Percentiles rank a stretch among this genome's conserved stretches.
Conservation (phyloP, 2,113 vertebrate genomes). For the Etheostoma spectabile region DNA sequence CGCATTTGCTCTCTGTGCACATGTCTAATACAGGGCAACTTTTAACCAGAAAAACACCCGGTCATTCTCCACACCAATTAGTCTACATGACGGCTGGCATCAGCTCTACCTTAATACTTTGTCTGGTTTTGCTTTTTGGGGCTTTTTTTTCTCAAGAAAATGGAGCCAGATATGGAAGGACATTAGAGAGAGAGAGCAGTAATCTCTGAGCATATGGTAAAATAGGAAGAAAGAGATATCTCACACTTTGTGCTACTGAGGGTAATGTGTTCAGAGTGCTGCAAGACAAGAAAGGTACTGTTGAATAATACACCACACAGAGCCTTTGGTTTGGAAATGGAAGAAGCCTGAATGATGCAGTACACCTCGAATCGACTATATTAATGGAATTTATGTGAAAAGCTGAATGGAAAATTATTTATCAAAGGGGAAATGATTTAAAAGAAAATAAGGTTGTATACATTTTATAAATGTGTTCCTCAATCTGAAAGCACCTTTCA, state of each 20-base stretch:
- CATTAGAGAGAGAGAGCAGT: not conserved
- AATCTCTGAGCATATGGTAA: not conserved
- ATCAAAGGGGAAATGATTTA: not conserved
- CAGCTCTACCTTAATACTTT: not conserved
- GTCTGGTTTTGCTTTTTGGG: not conserved
- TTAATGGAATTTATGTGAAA: not conserved
- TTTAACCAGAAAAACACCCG: not conserved
- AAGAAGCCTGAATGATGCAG: not conserved
- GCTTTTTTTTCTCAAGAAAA: not conserved
- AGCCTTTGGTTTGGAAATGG: not conserved
- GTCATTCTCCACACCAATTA: not conserved
- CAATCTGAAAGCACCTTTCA: no score
- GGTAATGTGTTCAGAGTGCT: not conserved
- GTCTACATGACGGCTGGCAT: not conserved
- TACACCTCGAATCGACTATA: not conserved
- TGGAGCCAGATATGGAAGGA: not conserved
- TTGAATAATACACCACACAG: slow-evolving; percentile 13
- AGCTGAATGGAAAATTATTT: not conserved
- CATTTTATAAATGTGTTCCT: no score
- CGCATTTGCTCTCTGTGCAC: slow-evolving; percentile 13
- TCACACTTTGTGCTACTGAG: not conserved
- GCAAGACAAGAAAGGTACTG: not conserved
- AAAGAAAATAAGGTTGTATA: not conserved
- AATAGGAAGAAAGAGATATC: not conserved
- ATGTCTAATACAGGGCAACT: not conserved